These are phyloP conservation scores for Fulica atra DNA, from an alignment of 2,113 vertebrate species.

Conservation along the genomic window DNA sequence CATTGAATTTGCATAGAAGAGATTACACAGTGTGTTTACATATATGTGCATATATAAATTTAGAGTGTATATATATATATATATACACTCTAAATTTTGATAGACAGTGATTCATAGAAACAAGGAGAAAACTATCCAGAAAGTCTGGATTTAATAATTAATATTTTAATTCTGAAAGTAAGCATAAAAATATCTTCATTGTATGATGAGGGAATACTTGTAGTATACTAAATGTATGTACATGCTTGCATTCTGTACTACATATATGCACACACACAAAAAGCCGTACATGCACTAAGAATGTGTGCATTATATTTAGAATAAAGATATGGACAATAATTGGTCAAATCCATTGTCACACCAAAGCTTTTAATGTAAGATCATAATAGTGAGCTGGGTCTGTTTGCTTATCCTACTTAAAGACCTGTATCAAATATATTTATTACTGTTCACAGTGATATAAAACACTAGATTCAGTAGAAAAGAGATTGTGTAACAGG, in stretches of 20 bases:
- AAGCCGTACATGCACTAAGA: background rate
- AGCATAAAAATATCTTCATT: background rate
- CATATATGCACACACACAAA: background rate
- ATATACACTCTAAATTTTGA: background rate
- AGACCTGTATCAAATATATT: accelerated
- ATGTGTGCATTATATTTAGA: background rate
- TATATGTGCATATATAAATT: background rate
- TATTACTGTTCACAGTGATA: background rate
- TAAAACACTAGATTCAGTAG: background rate
- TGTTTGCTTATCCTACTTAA: background rate
- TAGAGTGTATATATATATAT: no score
- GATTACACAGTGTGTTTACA: background rate
- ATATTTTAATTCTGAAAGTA: background rate
- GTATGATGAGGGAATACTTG: background rate
- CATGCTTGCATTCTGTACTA: background rate
- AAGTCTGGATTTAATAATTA: background rate
- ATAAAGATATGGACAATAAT: background rate
- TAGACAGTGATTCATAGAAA: background rate
- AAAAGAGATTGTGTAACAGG: background rate
- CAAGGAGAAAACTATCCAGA: background rate
- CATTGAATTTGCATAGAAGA: background rate
- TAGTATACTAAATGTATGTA: background rate
- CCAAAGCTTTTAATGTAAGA: background rate
- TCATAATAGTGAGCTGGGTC: background rate
- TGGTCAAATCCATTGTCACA: background rate